Conservation (phyloP, 2,113 vertebrate species). For the Nipponia nippon region DNA sequence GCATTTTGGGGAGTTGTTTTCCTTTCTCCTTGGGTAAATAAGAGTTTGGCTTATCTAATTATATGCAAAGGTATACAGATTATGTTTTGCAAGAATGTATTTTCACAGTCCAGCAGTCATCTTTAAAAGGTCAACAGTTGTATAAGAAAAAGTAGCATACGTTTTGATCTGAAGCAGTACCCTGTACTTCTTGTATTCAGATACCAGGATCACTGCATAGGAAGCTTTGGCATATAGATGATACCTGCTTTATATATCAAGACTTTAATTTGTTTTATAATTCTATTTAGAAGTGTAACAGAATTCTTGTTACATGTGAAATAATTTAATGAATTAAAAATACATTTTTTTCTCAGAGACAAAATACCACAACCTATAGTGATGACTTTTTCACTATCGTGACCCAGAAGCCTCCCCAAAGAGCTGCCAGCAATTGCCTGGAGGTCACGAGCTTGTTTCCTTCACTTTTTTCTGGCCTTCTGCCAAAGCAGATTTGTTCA, state of each 20-base stretch:
- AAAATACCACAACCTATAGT: background rate
- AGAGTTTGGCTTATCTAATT: background rate
- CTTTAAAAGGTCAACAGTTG: background rate
- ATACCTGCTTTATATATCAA: background rate
- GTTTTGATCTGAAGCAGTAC: background rate
- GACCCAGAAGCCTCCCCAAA: background rate
- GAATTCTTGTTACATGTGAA: background rate
- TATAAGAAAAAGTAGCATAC: background rate
- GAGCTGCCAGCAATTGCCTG: background rate
- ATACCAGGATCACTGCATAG: background rate
- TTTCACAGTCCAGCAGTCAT: background rate
- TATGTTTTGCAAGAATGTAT: background rate
- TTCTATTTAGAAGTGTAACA: background rate
- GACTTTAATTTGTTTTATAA: background rate
- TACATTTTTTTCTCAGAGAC: background rate
- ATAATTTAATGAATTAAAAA: background rate
- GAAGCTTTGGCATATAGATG: background rate
- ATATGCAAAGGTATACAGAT: background rate
- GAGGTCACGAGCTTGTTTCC: slow-evolving; percentile 47
- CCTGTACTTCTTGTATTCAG: background rate
- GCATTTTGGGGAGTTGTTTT: background rate
- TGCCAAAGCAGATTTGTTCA: slow-evolving; percentile 38
- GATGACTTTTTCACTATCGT: background rate
- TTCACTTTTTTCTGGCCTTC: slow-evolving; percentile 29
- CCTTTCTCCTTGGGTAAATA: background rate